These are phyloP conservation scores for Takifugu bimaculatus DNA, from an alignment of 2,113 vertebrate species.

Conservation along the genomic window DNA sequence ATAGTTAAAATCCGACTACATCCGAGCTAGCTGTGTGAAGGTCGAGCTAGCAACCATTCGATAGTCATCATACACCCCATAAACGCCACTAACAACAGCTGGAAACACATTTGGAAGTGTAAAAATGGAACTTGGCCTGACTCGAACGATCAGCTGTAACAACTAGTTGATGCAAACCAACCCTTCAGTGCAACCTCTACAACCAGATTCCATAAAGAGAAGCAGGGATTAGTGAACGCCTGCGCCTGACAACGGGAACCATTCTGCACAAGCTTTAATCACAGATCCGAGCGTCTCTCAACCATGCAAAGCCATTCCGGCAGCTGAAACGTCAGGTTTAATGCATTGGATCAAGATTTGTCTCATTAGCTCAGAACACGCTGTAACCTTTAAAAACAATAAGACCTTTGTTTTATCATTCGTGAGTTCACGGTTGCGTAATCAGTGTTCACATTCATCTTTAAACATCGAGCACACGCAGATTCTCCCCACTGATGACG, in stretches of 20 bases:
- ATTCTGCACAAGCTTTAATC: conserved; percentile 42
- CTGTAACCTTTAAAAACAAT: too few species aligned
- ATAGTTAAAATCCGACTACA: too few species aligned
- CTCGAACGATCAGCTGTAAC: too few species aligned
- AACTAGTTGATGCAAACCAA: not conserved
- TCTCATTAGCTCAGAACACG: not conserved
- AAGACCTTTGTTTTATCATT: not conserved
- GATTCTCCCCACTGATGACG: not conserved
- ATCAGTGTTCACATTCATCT: conserved; percentile 1
- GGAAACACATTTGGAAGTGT: too few species aligned
- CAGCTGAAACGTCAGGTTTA: conserved; percentile 10
- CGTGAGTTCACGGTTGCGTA: not conserved
- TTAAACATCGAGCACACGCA: too few species aligned
- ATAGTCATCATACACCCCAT: too few species aligned
- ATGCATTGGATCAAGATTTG: conserved; percentile 2
- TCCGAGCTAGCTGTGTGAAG: too few species aligned
- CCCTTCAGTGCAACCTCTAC: conserved; percentile 48
- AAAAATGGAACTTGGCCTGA: too few species aligned
- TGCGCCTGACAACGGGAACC: conserved; percentile 79
- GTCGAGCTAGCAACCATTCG: too few species aligned
- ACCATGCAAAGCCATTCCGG: conserved; percentile 58
- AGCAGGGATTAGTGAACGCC: conserved; percentile 89
- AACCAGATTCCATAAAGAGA: conserved; percentile 30
- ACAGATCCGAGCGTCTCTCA: conserved; percentile 30
- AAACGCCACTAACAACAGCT: too few species aligned